Base-by-base conservation (phyloP, 2,797 vertebrate genomes). In the Picus viridis region DNA sequence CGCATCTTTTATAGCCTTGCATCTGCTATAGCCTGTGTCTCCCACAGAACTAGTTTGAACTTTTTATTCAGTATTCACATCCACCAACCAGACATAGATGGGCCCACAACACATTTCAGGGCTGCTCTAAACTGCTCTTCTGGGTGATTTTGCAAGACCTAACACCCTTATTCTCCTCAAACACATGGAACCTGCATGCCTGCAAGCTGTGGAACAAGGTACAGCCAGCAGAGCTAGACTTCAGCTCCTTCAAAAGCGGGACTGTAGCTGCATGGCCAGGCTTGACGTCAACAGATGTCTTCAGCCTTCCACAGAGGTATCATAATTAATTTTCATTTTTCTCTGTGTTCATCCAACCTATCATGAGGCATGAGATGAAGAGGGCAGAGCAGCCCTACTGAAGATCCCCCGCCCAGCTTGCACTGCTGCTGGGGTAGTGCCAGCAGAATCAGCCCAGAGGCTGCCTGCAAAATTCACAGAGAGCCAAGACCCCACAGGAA, bases 341-440 rank as follows among this genome's bases (percentile, higher is more conserved):
- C 36, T 34, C 11, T 3, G 26, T 10, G 4, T 34, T 63, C 0
- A 0, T 9, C 9, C 34, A 15, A 2, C 10, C 39, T 1, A 2
- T 15, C 0, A 0, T 64, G 36, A 79, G 26, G 36, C 34, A 27
- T n/a, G 63, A 61, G 39, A 6, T 0, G 0, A 14, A 30, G 36
- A 9, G 17, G 34, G 45, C 63, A 53, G 32, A 61, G 39, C 53
- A 72, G 34, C 26, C 10, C 36, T 54, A 8, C 61, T 34, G 0
- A 0, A 65, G 36, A 34, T 19, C 9, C 29, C 16, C 27, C 45
- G 41, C 53, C 58, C 5, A 3, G 29, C 65, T 6, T 1, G 5
- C 22, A 2, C 39, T 2, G 10, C n/a, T 0, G 0, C 59, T 4
- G 51, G 32, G 11, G 1, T 24, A 9, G 7, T 51, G 36, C 26